phyloP scores from a whole-genome alignment of 1,140 invertebrate species.

The Anoplophora glabripennis region DNA sequence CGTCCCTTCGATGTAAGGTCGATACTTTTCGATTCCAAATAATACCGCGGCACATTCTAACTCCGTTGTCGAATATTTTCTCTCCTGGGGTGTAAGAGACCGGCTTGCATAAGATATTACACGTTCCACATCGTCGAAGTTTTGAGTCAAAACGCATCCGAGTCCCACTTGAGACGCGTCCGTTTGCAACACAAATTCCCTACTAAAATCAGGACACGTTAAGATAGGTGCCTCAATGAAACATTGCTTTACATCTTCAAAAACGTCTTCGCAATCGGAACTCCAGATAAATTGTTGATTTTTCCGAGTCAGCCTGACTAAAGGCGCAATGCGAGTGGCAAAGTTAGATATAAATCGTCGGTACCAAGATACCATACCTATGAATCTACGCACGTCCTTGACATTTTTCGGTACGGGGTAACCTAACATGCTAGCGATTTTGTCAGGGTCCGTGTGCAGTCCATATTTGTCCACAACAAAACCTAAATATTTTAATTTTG shows the following conservation, averaged over 20 bases:
- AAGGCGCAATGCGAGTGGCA: conserved; percentile 6
- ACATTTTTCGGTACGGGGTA: conserved; percentile 2
- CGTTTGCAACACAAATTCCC: conserved; percentile 5
- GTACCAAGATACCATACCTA: conserved; percentile 10
- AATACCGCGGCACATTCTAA: conserved; percentile 52
- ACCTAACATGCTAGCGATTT: conserved; percentile 20
- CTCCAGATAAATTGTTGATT: conserved; percentile 17
- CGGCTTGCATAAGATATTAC: conserved; percentile 49
- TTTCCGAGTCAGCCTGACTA: conserved; percentile 4
- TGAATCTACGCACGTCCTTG: conserved; percentile 3
- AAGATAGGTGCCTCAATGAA: conserved; percentile 13
- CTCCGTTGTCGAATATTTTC: conserved; percentile 51
- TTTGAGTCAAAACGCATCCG: conserved; percentile 39
- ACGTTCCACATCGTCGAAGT: conserved; percentile 25
- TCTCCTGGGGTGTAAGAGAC: conserved; percentile 42
- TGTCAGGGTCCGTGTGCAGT: conserved; percentile 46
- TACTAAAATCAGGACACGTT: conserved; percentile 18
- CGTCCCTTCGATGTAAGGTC: conserved; percentile 47
- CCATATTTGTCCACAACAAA: conserved; percentile 34
- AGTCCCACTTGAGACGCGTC: conserved; percentile 36
- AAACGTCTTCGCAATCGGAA: conserved; percentile 6
- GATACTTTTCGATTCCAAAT: conserved; percentile 47
- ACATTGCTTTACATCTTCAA: conserved; percentile 14
- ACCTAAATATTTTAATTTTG: conserved; percentile 11
- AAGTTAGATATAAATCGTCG: conserved; percentile 17